Base-by-base conservation (phyloP, 2,113 vertebrate species). In the Pteruthius melanotis region DNA sequence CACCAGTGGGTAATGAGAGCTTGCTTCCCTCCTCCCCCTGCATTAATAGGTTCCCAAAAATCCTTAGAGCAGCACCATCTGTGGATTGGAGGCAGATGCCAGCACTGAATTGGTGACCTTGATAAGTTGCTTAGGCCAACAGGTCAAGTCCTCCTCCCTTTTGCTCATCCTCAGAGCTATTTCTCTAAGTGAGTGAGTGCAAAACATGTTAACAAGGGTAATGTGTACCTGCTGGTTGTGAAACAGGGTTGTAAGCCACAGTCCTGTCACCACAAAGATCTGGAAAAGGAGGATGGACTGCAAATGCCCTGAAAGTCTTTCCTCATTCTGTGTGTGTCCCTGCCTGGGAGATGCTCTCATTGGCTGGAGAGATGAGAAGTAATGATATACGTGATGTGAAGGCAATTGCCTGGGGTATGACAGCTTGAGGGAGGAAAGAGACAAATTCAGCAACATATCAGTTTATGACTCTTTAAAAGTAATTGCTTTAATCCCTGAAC, bases 381-480 rank as follows among this genome's bases (percentile, higher is more conserved):
- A 89, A 68, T 82, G 66, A 68, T 83, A 72, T 57, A 83, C 37
- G 2, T 52, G 44, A 52, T 60, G 15, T 24, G 71, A 90, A 88
- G 31, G 64, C 71, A 86, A 63, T 66, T 83, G 90, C 68, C 90
- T 82, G 44, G 40, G n/a, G 63, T 95, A 54, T 85, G 61, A 79
- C 61, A 94, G 83, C 81, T 93, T 64, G 42, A 89, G 84, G 87
- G 66, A 93, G 30, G 54, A 87, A 94, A 84, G 70, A 95, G 66
- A 89, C 50, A 85, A 89, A 96, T 69, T 89, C 84, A 89, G 74
- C 52, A 95, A 64, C 53, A 13, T 45, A 76, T 50, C 74, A 69
- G 65, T 94, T 95, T 94, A 85, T 79, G 61, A 89, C 56, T 83
- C 72, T 93, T 94, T 69, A 94, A 82, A 91, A 93, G 37, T 61